phyloP scores from a whole-genome alignment of 1,140 invertebrate species.

The Aphelinus atriplicis region DNA sequence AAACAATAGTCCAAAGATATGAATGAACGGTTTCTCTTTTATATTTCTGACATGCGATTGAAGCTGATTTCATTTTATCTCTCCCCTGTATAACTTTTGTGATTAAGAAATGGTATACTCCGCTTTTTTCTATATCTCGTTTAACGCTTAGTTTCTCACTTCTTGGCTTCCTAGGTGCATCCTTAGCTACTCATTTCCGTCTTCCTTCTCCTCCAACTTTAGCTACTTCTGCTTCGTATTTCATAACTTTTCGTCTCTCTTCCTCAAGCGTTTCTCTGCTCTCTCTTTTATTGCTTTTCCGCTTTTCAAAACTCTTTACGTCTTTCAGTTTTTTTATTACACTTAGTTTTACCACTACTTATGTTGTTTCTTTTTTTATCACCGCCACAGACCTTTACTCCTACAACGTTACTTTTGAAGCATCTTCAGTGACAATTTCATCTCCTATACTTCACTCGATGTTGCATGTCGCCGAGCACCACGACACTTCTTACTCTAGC shows the following conservation, averaged over 20 bases:
- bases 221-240: slow-evolving; percentile 9
- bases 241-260: slow-evolving; percentile 35
- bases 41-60: too few species aligned
- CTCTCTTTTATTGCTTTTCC: slow-evolving; percentile 32
- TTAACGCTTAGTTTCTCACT: neutral
- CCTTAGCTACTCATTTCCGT: neutral
- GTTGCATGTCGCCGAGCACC: slow-evolving; percentile 21
- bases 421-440: slow-evolving; percentile 38
- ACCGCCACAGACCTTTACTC: slow-evolving; percentile 1
- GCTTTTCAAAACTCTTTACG: slow-evolving; percentile 37
- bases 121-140: neutral
- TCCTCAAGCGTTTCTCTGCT: slow-evolving; percentile 22
- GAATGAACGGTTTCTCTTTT: too few species aligned
- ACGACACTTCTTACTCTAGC: slow-evolving; percentile 11
- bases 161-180: neutral
- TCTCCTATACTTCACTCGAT: slow-evolving; percentile 34
- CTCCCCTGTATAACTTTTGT: slow-evolving; percentile 4
- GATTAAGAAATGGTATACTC: slow-evolving; percentile 14
- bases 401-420: slow-evolving; percentile 30
- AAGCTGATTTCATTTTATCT: neutral
- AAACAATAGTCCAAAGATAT: too few species aligned
- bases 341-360: slow-evolving; percentile 33
- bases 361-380: slow-evolving; percentile 20
- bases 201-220: neutral
- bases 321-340: slow-evolving; percentile 41